Base-by-base conservation (phyloP, 2,797 vertebrate genomes). In the Picus viridis region DNA sequence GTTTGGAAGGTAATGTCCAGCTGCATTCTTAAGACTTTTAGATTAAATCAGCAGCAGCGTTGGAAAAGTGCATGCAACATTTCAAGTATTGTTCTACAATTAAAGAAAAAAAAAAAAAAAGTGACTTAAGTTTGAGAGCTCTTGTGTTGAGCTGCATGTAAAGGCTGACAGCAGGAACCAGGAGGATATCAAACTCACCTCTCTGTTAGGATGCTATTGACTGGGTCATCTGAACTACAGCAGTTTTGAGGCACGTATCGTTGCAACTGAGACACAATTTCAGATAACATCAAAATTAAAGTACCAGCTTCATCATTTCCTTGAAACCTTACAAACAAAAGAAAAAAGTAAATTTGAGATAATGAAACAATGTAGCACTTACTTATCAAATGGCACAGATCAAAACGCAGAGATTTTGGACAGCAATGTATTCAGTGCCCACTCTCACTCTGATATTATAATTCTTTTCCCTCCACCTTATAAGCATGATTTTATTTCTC, bases 271-370 rank as follows among this genome's bases (percentile, higher is more conserved):
- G 70, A 69, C 12, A 94, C 0, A 58, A 97, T 89, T 62, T 96
- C 90, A 32, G 47, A n/a, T 49, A 95, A 49, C 65, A 95, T 45
- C 18, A 86, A 87, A 72, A 41, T 36, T 59, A 92, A 96, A 67
- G 77, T 61, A 68, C 24, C n/a, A 68, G 41, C 27, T 92, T 94
- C 94, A 43, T 56, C 8, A 54, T 83, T 67, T 58, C 51, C 88
- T 83, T 93, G 94, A 45, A 91, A 67, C 39, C 98, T 98, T 93
- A 76, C 95, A 94, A 90, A 67, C 1, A 90, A 34, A 65, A 64
- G 2, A 58, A 41, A 17, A 43, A 16, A 57, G 1, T 13, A 34
- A 16, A 87, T 56, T 59, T 57, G 29, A 85, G 5, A 56, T 62
- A 16, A 30, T 39, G 76, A 73, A 63, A 34, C 11, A 27, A 5